Base-by-base conservation (phyloP, 2,888 invertebrate genomes). In the Cephus rjabovi region DNA sequence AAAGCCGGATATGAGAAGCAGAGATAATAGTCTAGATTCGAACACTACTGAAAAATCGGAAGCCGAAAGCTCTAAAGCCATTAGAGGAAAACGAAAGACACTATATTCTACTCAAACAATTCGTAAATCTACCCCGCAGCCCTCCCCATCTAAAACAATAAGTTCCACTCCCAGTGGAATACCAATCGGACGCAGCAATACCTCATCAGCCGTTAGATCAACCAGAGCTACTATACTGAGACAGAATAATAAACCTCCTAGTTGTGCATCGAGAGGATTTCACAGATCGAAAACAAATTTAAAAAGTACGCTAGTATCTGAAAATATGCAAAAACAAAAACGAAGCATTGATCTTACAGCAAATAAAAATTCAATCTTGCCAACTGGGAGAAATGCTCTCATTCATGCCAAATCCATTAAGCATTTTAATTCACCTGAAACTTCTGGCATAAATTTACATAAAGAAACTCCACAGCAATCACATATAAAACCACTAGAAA, bases 41-140 rank as follows among this genome's bases (percentile, higher is more conserved):
- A 88, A 89, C 12, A 83, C 86, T 2, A 86, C 87, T 9, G 91
- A 86, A 69, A 86, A 88, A 79, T 87, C 86, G 0, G 90, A 90
- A 4, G 84, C 85, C 0, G 88, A 85, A n/a, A 87, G 86, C 1
- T 93, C 94, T 0, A 95, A 95, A 87, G 93, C 92, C 0, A 92
- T 95, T 40, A 92, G 96, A 78, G 96, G 96, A 0, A 92, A 95
- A 75, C 93, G 95, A 86, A 96, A 95, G 90, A 94, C 95, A 0
- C 92, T 95, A 70, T 96, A 96, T 89, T 90, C 91, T 76, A 88
- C 86, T 76, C 88, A 89, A 68, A 89, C 86, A 68, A 88, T 88
- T 3, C 84, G 87, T 78, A 91, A 89, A 79, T 79, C 88, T 34
- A 90, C 91, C 0, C 90, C 90, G 3, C 90, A 90, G 56, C 86